Evolutionary conservation across 1,140 invertebrate genomes (phyloP).

Genomic region (Copidosoma floridanum): DNA sequence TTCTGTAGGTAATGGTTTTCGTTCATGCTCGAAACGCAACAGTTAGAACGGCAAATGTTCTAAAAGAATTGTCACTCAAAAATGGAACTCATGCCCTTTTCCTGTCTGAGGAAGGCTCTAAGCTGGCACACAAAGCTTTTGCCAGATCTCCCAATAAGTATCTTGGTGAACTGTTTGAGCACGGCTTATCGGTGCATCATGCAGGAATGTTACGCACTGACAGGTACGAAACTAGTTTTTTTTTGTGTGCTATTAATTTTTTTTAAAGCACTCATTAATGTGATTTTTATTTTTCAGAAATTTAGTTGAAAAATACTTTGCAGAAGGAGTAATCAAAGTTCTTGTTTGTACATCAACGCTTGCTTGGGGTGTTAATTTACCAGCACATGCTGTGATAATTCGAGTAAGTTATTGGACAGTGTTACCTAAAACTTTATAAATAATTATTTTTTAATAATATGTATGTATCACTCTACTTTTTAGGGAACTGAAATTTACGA

Average conservation of each 20-base stretch:
- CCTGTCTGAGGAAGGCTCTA: conserved; percentile 63
- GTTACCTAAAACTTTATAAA: background rate
- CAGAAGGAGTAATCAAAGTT: conserved; percentile 86
- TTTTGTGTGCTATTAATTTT: conserved; percentile 6
- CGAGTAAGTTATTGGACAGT: conserved; percentile 73
- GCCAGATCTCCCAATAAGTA: conserved; percentile 73
- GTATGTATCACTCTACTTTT: background rate
- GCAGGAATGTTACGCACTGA: conserved; percentile 90
- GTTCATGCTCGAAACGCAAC: conserved; percentile 98
- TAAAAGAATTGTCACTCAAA: conserved; percentile 75
- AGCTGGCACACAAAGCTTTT: conserved; percentile 65
- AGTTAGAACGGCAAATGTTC: conserved; percentile 75
- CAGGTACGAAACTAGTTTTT: no score
- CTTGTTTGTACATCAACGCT: conserved; percentile 96
- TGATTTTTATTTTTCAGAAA: conserved; percentile 64
- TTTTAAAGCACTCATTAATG: conserved; percentile 11
- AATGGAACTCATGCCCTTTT: conserved; percentile 72
- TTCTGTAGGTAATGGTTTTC: conserved; percentile 89
- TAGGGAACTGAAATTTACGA: conserved; percentile 98
- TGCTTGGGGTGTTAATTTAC: conserved; percentile 99
- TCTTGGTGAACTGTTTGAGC: conserved; percentile 77
- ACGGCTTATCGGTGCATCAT: conserved; percentile 94
- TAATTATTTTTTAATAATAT: background rate
- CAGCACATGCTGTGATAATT: conserved; percentile 96
- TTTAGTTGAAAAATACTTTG: conserved; percentile 86